Conservation (phyloP, 2,888 invertebrate genomes). For the Strigamia maritima region DNA sequence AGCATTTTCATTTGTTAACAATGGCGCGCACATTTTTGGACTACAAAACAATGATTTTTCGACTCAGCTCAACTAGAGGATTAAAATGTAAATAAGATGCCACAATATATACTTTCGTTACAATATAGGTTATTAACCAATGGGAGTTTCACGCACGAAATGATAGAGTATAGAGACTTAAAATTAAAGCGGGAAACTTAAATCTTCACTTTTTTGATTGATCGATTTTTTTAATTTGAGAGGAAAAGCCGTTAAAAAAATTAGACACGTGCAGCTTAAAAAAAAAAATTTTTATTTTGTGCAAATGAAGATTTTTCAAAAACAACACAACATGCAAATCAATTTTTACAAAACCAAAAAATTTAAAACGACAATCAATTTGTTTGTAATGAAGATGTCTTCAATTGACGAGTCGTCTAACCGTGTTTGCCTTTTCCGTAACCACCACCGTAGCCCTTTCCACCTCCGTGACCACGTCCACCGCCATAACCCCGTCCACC, state of each 20-base stretch:
- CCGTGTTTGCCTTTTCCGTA: not conserved
- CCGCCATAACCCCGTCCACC: not conserved
- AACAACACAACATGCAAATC: not conserved
- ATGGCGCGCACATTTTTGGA: too few relatives aligned
- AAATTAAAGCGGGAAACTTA: too few relatives aligned
- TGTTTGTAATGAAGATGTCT: not conserved
- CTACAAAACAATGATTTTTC: too few relatives aligned
- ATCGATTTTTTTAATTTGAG: too few relatives aligned
- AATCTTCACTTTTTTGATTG: too few relatives aligned
- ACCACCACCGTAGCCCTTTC: not conserved
- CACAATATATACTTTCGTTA: too few relatives aligned
- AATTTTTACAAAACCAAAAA: not conserved
- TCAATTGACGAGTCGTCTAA: not conserved
- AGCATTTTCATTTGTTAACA: too few relatives aligned
- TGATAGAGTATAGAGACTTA: too few relatives aligned
- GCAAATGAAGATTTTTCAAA: not conserved
- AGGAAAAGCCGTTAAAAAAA: not conserved
- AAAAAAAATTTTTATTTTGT: slow-evolving; percentile 7
- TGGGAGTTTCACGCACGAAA: too few relatives aligned
- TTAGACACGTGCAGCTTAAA: not conserved
- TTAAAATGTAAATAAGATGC: too few relatives aligned
- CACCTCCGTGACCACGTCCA: not conserved
- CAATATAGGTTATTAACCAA: too few relatives aligned
- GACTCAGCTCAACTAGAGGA: too few relatives aligned
- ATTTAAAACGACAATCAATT: not conserved